A percentile compares a stretch with the other conserved stretches of the same genome.
Evolutionary conservation across 1,140 invertebrate genomes (phyloP).

Genomic region (Akabosia matsudoensis): DNA sequence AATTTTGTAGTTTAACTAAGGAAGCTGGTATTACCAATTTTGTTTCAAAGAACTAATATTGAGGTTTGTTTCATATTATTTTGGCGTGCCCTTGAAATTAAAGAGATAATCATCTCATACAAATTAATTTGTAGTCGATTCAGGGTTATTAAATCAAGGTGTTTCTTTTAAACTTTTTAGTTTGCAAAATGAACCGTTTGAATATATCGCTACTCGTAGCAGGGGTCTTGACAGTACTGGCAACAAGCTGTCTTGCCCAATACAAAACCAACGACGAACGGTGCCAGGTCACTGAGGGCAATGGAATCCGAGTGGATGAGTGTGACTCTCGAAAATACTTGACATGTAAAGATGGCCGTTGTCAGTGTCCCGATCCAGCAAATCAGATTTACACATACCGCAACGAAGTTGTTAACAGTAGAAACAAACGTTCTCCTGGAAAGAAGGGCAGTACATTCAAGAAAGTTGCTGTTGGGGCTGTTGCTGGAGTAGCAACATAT

Average conservation of each 20-base stretch:
- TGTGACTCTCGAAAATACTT: slow-evolving; percentile 35
- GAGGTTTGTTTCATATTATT: too few species aligned
- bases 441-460: slow-evolving; percentile 16
- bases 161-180: too few species aligned
- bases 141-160: too few species aligned
- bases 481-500: slow-evolving; percentile 21
- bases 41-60: too few species aligned
- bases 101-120: too few species aligned
- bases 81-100: too few species aligned
- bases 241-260: neutral
- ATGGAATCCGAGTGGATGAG: slow-evolving; percentile 23
- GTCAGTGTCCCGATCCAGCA: slow-evolving; percentile 28
- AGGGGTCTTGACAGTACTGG: neutral
- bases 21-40: too few species aligned
- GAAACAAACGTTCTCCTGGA: slow-evolving; percentile 16
- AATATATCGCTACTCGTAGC: too few species aligned
- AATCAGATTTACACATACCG: slow-evolving; percentile 35
- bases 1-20: too few species aligned
- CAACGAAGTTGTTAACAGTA: neutral
- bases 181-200: too few species aligned
- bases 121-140: too few species aligned
- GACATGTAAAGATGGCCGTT: slow-evolving; percentile 27
- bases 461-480: slow-evolving; percentile 25
- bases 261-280: neutral
- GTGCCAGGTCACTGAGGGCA: slow-evolving; percentile 25